Conservation (phyloP, 2,888 invertebrate genomes). For the Holacanthella duospinosa region DNA sequence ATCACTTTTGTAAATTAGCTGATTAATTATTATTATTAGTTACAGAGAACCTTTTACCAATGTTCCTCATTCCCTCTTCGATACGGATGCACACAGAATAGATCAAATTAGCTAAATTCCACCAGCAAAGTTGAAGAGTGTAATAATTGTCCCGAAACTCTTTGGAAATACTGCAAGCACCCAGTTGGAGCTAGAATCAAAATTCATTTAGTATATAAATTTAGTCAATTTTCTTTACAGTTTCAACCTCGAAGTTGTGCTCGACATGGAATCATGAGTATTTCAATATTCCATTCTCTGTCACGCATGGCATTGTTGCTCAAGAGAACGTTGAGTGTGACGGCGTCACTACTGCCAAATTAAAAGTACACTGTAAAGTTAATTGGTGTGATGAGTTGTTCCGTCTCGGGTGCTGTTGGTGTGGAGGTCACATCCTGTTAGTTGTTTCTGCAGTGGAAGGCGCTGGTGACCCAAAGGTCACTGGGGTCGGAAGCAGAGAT, state of each 20-base stretch:
- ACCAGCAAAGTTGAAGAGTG: too few species aligned
- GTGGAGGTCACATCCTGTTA: too few species aligned
- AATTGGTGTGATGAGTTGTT: too few species aligned
- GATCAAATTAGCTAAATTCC: conserved; percentile 74
- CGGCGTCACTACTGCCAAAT: conserved; percentile 61
- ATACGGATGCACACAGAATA: conserved; percentile 74
- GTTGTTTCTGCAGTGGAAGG: too few species aligned
- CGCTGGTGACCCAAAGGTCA: too few species aligned
- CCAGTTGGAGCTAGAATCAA: conserved; percentile 55
- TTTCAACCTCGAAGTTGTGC: too few species aligned
- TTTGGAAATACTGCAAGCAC: conserved; percentile 65
- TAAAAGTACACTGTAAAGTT: conserved; percentile 70
- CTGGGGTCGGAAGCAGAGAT: too few species aligned
- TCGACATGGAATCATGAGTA: conserved; percentile 70
- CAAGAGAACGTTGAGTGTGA: conserved; percentile 67
- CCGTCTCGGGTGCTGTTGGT: too few species aligned
- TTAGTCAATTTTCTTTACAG: too few species aligned
- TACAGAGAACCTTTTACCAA: conserved; percentile 43
- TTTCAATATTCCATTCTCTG: conserved; percentile 67
- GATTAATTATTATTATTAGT: too few species aligned
- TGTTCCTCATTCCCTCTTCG: conserved; percentile 61
- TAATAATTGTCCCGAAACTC: conserved; percentile 68
- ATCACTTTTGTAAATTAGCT: too few species aligned
- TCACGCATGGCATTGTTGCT: conserved; percentile 68
- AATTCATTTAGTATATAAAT: too few species aligned